Evolutionary conservation across 2,113 vertebrate species (phyloP).

Genomic region (Trinectes maculatus): DNA sequence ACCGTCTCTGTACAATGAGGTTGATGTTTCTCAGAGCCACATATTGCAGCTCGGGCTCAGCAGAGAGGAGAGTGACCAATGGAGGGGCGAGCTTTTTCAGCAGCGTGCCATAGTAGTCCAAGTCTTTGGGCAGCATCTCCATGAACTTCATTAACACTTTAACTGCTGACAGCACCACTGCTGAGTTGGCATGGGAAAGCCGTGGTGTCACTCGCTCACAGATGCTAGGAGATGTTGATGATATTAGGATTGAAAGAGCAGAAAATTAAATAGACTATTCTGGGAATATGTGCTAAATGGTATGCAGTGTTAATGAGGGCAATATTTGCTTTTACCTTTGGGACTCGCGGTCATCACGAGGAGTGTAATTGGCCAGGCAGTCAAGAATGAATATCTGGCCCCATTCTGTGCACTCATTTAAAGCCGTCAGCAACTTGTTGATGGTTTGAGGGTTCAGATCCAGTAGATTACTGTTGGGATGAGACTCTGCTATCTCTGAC

Average conservation of each 20-base stretch:
- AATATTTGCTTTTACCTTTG: slow-evolving; percentile 88
- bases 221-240: slow-evolving; percentile 81
- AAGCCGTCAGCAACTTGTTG: slow-evolving; percentile 96
- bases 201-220: slow-evolving; percentile 96
- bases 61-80: slow-evolving; percentile 93
- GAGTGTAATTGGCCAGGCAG: slow-evolving; percentile 96
- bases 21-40: slow-evolving; percentile 99
- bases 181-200: slow-evolving; percentile 97
- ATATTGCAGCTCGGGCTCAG: slow-evolving; percentile 96
- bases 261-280: not conserved
- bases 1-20: slow-evolving; percentile 99
- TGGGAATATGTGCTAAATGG: not conserved
- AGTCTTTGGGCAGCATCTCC: slow-evolving; percentile 97
- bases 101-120: slow-evolving; percentile 96
- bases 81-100: slow-evolving; percentile 98
- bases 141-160: slow-evolving; percentile 99
- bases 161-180: slow-evolving; percentile 95
- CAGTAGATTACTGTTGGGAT: slow-evolving; percentile 96
- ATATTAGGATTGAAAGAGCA: not conserved
- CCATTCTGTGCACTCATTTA: slow-evolving; percentile 98
- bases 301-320: not conserved
- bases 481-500: slow-evolving; percentile 96
- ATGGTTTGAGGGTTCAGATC: slow-evolving; percentile 98
- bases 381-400: slow-evolving; percentile 99
- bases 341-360: slow-evolving; percentile 96